phyloP scores from a whole-genome alignment of 2,113 vertebrate species.

The Paracyprichromis sp. region DNA sequence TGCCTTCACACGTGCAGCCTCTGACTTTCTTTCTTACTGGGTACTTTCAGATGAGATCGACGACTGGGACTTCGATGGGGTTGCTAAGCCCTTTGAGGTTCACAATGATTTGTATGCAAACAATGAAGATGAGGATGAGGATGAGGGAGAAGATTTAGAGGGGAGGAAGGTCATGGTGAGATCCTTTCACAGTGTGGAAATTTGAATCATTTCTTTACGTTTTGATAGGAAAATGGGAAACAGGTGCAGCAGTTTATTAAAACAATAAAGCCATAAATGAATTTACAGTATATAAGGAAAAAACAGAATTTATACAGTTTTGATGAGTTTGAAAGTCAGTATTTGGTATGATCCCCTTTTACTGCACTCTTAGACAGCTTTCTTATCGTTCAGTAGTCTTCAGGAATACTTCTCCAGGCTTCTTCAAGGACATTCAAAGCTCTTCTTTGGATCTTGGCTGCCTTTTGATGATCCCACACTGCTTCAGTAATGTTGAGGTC shows the following conservation, averaged over 20 bases:
- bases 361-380: neutral
- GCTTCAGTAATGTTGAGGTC: neutral
- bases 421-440: neutral
- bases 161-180: conserved; percentile 85
- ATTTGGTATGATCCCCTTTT: neutral
- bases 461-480: neutral
- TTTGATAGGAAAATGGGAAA: neutral
- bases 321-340: neutral
- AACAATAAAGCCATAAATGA: neutral
- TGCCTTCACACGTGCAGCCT: neutral
- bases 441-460: neutral
- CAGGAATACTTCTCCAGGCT: neutral
- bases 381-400: neutral
- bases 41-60: conserved; percentile 76
- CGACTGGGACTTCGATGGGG: conserved; percentile 78
- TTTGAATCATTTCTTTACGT: neutral
- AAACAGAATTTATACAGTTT: neutral
- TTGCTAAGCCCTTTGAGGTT: conserved; percentile 71
- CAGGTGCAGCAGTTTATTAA: neutral
- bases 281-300: neutral
- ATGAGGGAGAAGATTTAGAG: conserved; percentile 73
- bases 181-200: neutral
- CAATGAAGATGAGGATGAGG: conserved; percentile 72
- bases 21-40: neutral
- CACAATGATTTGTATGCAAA: conserved; percentile 80